Percentiles rank a stretch among this genome's conserved stretches.
These are phyloP conservation scores for Anastrepha obliqua DNA, from an alignment of 1,140 invertebrate genomes.

Conservation along the genomic window DNA sequence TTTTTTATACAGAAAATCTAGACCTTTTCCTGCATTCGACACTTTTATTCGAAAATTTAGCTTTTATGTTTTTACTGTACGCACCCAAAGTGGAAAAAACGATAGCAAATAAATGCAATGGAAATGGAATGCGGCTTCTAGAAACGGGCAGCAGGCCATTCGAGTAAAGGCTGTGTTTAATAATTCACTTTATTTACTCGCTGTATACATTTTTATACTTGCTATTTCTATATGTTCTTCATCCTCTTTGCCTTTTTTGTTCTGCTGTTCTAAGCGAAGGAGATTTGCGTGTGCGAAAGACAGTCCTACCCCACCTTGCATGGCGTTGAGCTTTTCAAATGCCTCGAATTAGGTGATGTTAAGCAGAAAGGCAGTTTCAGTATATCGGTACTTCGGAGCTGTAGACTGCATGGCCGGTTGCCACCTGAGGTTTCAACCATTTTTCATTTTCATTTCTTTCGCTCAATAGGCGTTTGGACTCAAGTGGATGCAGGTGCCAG, in stretches of 20 bases:
- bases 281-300: not conserved
- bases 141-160: not conserved
- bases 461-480: not conserved
- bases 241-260: not conserved
- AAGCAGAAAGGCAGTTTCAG: not conserved
- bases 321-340: not conserved
- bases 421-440: not conserved
- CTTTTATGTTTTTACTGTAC: not conserved
- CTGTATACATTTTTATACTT: too few species aligned
- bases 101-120: not conserved
- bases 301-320: not conserved
- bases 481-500: not conserved
- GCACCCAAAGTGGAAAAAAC: not conserved
- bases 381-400: not conserved
- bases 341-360: not conserved
- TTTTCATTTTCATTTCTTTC: not conserved
- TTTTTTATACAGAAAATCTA: too few species aligned
- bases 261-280: not conserved
- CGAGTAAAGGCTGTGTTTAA: not conserved
- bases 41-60: not conserved
- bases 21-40: not conserved
- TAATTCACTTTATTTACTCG: not conserved
- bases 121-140: not conserved
- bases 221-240: not conserved
- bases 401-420: not conserved